Evolutionary conservation across 1,140 invertebrate genomes (phyloP).

Genomic region (Teleopsis dalmanni): DNA sequence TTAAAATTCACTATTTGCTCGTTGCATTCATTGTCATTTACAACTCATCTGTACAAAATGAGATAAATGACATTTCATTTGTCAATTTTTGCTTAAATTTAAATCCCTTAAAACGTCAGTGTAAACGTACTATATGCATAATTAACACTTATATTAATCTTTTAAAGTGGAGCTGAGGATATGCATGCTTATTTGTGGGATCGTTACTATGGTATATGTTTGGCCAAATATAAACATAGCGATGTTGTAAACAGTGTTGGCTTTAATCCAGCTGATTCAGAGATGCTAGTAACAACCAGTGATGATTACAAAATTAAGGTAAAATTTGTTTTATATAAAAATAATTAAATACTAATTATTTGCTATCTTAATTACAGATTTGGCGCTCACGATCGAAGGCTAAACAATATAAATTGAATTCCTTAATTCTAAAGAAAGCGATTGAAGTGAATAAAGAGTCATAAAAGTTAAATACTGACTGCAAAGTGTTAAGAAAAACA

Average conservation of each 20-base stretch:
- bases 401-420: constrained; percentile 23
- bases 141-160: not conserved
- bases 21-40: too few species aligned
- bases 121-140: too few species aligned
- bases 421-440: constrained; percentile 26
- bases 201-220: constrained; percentile 72
- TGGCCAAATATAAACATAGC: constrained; percentile 68
- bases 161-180: constrained; percentile 74
- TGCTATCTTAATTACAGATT: constrained; percentile 18
- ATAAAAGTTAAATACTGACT: too few species aligned
- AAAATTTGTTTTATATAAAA: not conserved
- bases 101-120: too few species aligned
- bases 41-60: too few species aligned
- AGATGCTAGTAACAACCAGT: constrained; percentile 81
- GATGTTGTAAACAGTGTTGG: constrained; percentile 85
- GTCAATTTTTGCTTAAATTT: too few species aligned
- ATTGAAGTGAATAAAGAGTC: constrained; percentile 32
- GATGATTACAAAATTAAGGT: constrained; percentile 71
- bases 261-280: constrained; percentile 74
- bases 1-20: too few species aligned
- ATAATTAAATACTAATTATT: not conserved
- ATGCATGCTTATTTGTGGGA: constrained; percentile 82
- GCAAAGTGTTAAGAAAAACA: too few species aligned
- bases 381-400: constrained; percentile 33
- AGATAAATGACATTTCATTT: too few species aligned